phyloP scores from a whole-genome alignment of 92 coral and sea anemone species.

The Micromussa lordhowensis region DNA sequence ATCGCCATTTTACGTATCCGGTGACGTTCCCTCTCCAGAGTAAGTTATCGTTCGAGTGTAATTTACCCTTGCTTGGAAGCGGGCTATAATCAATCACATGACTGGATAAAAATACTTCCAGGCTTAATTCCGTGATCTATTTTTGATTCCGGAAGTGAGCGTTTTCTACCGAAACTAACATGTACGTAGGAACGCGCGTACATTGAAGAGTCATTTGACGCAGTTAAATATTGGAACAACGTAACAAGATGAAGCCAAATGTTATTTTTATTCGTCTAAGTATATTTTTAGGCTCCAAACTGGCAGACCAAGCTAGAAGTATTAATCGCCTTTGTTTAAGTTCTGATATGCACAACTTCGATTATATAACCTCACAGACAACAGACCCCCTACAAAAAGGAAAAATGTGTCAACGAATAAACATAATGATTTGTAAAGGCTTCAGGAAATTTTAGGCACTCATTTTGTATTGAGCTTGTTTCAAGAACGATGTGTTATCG shows the following conservation, averaged over 20 bases:
- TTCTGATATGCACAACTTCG: not conserved
- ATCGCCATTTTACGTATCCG: too few relatives aligned
- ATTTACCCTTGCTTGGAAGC: not conserved
- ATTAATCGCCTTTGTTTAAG: not conserved
- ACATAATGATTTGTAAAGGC: too few relatives aligned
- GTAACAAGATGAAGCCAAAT: not conserved
- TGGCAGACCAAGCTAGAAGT: not conserved
- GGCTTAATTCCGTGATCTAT: not conserved
- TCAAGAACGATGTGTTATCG: too few relatives aligned
- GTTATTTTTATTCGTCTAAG: not conserved
- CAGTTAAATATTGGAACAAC: not conserved
- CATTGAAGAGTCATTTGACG: not conserved
- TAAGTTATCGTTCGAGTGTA: not conserved
- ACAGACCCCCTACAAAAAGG: not conserved
- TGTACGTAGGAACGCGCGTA: not conserved
- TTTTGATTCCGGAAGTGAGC: not conserved
- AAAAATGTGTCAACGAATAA: not conserved
- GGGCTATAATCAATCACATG: not conserved
- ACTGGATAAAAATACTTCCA: not conserved
- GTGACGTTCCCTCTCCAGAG: too few relatives aligned
- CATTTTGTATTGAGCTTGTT: too few relatives aligned
- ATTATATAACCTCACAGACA: too few relatives aligned
- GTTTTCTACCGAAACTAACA: not conserved
- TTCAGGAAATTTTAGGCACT: too few relatives aligned
- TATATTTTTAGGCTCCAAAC: not conserved